Base-by-base conservation (phyloP, 2,113 vertebrate species). In the Siniperca chuatsi region DNA sequence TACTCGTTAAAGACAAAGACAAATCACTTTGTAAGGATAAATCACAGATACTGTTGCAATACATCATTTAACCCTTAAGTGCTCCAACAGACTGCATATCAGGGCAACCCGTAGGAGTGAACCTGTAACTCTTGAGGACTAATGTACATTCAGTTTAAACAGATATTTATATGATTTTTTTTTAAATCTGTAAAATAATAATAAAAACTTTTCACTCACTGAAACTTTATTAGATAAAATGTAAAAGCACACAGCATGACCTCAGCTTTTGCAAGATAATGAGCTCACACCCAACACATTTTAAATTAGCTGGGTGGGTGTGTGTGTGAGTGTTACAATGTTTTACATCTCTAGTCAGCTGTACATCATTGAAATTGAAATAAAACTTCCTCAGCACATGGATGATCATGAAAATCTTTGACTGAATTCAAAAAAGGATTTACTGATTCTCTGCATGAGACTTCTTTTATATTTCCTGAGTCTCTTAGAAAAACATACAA, bases 401-500 rank as follows among this genome's bases (percentile, higher is more conserved):
- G 67, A 67, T 18, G 52, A 61, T 76, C 16, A 21, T 64, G 46
- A 35, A 71, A 79, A 61, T 67, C 64, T 68, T 42, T 58, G 60
- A 75, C 42, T 21, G 54, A 66, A 86, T 62, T 35, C 1, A 23
- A 62, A 10, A 46, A 52, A 54, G 18, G 44, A 79, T 87, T 78
- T 71, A 74, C 64, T 58, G 61, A 78, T 76, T 85, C 80, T 66
- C 71, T 1, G 20, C 66, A 71, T 54, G 44, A 54, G 54, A 33
- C 50, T 80, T 79, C 67, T 91, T 83, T 80, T 83, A 75, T 25
- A 81, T 70, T 79, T 90, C 85, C 78, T 60, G 16, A 75, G 48
- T 73, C 60, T 84, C 78, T 75, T 72, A 75, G 66, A 83, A 86
- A 92, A 88, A 87, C 78, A 87, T 21, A 86, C 78, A 84, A 86